Base-by-base conservation (phyloP, 2,888 invertebrate species). In the Oscheius myriophilus region DNA sequence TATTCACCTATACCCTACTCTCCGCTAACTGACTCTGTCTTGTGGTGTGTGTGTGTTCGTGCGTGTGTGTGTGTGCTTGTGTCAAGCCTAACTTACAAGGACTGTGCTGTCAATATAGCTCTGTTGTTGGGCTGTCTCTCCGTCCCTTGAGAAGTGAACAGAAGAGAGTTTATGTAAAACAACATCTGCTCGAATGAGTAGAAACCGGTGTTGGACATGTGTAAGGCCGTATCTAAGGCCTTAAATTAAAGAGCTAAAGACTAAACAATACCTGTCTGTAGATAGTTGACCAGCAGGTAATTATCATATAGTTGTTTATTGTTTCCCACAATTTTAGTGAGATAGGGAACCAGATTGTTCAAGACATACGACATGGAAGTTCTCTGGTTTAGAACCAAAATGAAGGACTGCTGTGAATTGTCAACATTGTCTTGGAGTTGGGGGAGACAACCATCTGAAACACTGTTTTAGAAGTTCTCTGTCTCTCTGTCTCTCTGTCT, bases 331-430 rank as follows among this genome's bases (percentile, higher is more conserved):
- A 21, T 7, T 12, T 6, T 11, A 7, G 26, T 18, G 26, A 61
- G 61, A 1, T 33, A n/a, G 26, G 25, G 25, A 16, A 49, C 61
- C 23, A 63, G 21, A 7, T 52, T 39, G 21, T 63, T 42, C 9
- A 63, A 41, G 51, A 53, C 63, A 43, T 52, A 63, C 1, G 63
- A 25, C 63, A 63, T 63, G 23, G 63, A 18, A 12, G 52, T 41
- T 21, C 52, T 63, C 16, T 51, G 51, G 43, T 51, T 63, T 33
- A 63, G 25, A 12, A 63, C 63, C 11, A 63, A 42, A 18, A 63
- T 53, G 42, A 63, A 63, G 1, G 63, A 52, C 3, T 21, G 14
- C 21, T 52, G 12, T 23, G 42, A 16, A 16, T 25, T 33, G 23
- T 41, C 63, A 2, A 52, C 21, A 3, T 39, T 39, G 18, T 26